Base-by-base conservation (phyloP, 2,113 vertebrate species). In the Muntiacus muntjak region DNA sequence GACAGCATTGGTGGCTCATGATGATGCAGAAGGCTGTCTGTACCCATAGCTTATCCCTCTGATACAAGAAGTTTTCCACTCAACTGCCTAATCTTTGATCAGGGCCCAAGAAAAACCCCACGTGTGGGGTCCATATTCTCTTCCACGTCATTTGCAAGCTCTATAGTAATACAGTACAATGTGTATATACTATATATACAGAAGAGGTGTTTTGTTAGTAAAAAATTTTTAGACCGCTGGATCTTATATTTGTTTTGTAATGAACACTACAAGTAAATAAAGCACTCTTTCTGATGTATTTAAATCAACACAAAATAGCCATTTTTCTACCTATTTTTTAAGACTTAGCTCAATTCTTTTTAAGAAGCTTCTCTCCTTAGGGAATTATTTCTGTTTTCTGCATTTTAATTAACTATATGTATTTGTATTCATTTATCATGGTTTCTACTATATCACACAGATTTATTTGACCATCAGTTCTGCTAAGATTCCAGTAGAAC, bases 131-230 rank as follows among this genome's bases (percentile, higher is more conserved):
- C 98, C 17, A 91, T 88, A 3, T 98, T 98, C 74, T 98, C 98
- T 52, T 98, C 97, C 97, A 98, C 98, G 93, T 98, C 98, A 10
- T 97, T 98, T 3, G 98, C 98, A 86, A 98, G 91, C 57, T 21
- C 28, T 64, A 45, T 28, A 45, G 33, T 50, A 28, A n/a, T n/a
- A 36, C 25, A 50, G 43, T 25, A 10, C 19, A 67, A 67, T 40
- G 10, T 50, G 1, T 58, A 58, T 85, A 57, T 28, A 17, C 19
- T 79, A 26, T 60, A 36, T 28, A n/a, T 14, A 5, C 10, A 84
- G 8, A 45, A 45, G 43, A 30, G 7, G 16, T 50, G 8, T 76
- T 90, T 78, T 91, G 21, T 54, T 45, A 45, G 30, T 78, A 54
- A 91, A 85, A 86, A 28, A 57, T 47, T 3, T 87, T 76, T 95